These are phyloP conservation scores for Silurus meridionalis DNA, from an alignment of 2,113 vertebrate genomes.

Conservation along the genomic window DNA sequence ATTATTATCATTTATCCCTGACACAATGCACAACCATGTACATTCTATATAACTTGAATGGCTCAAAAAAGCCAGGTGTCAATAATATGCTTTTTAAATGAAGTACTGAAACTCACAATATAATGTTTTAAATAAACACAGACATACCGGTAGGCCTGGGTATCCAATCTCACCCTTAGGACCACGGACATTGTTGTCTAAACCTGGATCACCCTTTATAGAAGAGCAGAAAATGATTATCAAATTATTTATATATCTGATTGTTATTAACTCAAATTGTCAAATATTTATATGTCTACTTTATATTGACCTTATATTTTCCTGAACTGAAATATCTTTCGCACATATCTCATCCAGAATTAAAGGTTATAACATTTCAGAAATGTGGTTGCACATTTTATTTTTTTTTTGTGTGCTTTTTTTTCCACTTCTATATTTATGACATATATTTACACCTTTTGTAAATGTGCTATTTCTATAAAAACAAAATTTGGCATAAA, in stretches of 20 bases:
- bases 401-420: no score
- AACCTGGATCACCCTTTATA: conserved; percentile 76
- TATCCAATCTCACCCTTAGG: conserved; percentile 77
- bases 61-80: neutral
- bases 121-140: neutral
- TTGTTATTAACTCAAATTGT: neutral
- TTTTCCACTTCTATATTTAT: no score
- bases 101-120: neutral
- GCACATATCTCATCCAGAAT: neutral
- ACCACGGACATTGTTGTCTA: conserved; percentile 65
- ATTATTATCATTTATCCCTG: neutral
- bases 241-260: neutral
- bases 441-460: no score
- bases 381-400: neutral
- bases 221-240: neutral
- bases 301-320: neutral
- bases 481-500: no score
- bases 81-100: neutral
- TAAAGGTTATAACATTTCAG: neutral
- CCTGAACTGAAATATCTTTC: neutral
- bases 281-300: neutral
- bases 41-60: neutral
- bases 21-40: neutral
- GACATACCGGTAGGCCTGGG: conserved; percentile 71
- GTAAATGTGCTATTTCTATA: no score